A percentile compares a stretch with the other conserved stretches of the same genome.
Conservation (phyloP, 2,888 invertebrate species). For the Hydroisotoma schaefferi region DNA sequence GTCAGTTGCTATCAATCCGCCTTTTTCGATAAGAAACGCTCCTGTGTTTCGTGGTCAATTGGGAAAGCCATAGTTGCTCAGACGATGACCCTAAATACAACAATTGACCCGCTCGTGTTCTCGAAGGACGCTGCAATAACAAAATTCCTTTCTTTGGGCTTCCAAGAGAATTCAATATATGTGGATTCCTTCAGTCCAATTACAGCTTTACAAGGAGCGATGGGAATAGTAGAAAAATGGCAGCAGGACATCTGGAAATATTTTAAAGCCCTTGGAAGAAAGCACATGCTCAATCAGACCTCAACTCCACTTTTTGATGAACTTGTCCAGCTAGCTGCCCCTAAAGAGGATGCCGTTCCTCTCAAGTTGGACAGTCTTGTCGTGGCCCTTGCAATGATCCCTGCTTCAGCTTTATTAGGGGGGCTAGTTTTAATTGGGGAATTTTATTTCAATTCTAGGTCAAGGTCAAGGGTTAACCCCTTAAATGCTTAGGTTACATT, state of each 20-base stretch:
- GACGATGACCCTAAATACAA: constrained; percentile 18
- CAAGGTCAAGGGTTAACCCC: background rate
- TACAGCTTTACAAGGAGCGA: constrained; percentile 7
- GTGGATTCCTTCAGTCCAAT: constrained; percentile 17
- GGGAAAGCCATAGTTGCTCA: constrained; percentile 13
- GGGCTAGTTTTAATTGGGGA: background rate
- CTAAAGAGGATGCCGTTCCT: constrained; percentile 12
- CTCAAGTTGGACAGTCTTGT: constrained; percentile 13
- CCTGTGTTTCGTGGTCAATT: constrained; percentile 22
- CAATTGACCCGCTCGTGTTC: constrained; percentile 14
- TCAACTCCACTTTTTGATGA: background rate
- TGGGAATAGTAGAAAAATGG: constrained; percentile 19
- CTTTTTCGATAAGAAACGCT: constrained; percentile 18
- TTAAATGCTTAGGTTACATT: too few relatives aligned
- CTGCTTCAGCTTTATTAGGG: background rate
- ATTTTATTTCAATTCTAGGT: background rate
- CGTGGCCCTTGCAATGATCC: constrained; percentile 18
- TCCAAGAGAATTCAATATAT: constrained; percentile 28
- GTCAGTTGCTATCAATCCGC: constrained; percentile 12
- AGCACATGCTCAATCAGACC: constrained; percentile 4
- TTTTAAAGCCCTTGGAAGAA: constrained; percentile 8
- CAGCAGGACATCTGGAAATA: constrained; percentile 5
- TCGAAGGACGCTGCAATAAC: constrained; percentile 15
- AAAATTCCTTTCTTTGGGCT: constrained; percentile 13
- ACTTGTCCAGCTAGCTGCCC: constrained; percentile 6